A percentile compares a stretch with the other conserved stretches of the same genome.
phyloP scores from a whole-genome alignment of 2,797 vertebrate genomes.

The Muscicapa striata region DNA sequence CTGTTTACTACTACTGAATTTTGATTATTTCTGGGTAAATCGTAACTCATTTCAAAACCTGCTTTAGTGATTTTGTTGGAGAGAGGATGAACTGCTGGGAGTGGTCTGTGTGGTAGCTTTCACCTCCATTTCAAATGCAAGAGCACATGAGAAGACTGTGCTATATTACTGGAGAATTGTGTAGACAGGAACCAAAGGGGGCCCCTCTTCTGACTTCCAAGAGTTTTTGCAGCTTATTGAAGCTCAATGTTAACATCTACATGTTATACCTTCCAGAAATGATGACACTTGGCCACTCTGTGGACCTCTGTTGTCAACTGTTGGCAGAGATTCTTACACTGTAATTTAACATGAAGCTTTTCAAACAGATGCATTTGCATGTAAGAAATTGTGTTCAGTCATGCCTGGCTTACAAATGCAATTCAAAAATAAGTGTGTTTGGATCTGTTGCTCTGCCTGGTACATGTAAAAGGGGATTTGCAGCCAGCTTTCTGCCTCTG shows the following conservation, averaged over 20 bases:
- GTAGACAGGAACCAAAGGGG: slow-evolving; percentile 4
- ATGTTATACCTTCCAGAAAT: slow-evolving; percentile 33
- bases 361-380: slow-evolving; percentile 40
- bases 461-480: slow-evolving; percentile 5
- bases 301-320: slow-evolving; percentile 30
- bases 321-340: slow-evolving; percentile 20
- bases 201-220: background rate
- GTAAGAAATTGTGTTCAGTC: slow-evolving; percentile 43
- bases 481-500: slow-evolving; percentile 41
- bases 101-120: background rate
- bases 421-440: slow-evolving; percentile 23
- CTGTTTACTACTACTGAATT: background rate
- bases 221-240: slow-evolving; percentile 6
- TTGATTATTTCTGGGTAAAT: background rate
- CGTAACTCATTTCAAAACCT: background rate
- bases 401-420: slow-evolving; percentile 38
- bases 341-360: slow-evolving; percentile 38
- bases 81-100: background rate
- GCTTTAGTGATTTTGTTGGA: background rate
- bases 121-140: background rate
- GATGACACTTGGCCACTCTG: slow-evolving; percentile 35
- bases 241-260: background rate
- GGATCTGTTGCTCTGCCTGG: slow-evolving; percentile 34
- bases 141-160: background rate
- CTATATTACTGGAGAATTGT: background rate